phyloP scores from a whole-genome alignment of 2,888 invertebrate genomes.

The Empis livida region DNA sequence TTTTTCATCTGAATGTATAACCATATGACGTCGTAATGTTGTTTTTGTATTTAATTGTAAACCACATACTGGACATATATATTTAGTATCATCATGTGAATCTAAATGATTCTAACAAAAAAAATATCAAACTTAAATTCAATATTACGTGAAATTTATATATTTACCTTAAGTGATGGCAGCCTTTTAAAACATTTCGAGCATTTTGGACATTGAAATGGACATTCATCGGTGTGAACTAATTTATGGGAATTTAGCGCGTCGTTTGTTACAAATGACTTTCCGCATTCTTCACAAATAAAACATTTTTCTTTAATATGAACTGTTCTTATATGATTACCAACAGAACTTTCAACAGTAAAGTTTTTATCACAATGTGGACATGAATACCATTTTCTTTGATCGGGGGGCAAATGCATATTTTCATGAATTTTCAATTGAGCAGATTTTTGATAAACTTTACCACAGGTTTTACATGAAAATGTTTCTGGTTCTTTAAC shows the following conservation, averaged over 20 bases:
- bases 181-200: slow-evolving; percentile 30
- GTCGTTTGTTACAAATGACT: slow-evolving; percentile 11
- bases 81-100: slow-evolving; percentile 27
- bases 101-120: slow-evolving; percentile 22
- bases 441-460: slow-evolving; percentile 7
- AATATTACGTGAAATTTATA: neutral
- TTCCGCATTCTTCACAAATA: slow-evolving; percentile 38
- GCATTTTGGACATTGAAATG: slow-evolving; percentile 35
- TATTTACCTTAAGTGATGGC: slow-evolving; percentile 21
- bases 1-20: slow-evolving; percentile 17
- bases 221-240: slow-evolving; percentile 37
- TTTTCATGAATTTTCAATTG: slow-evolving; percentile 7
- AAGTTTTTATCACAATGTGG: slow-evolving; percentile 10
- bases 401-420: slow-evolving; percentile 9
- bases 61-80: slow-evolving; percentile 28
- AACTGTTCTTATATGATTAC: neutral
- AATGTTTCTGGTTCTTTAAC: slow-evolving; percentile 2
- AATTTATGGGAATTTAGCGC: slow-evolving; percentile 38
- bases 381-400: slow-evolving; percentile 12
- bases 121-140: neutral
- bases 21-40: slow-evolving; percentile 28
- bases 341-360: neutral
- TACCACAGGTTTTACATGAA: slow-evolving; percentile 7
- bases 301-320: slow-evolving; percentile 30
- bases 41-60: slow-evolving; percentile 23